These are phyloP conservation scores for Vollenhovia emeryi DNA, from an alignment of 1,140 invertebrate genomes.

Conservation along the genomic window DNA sequence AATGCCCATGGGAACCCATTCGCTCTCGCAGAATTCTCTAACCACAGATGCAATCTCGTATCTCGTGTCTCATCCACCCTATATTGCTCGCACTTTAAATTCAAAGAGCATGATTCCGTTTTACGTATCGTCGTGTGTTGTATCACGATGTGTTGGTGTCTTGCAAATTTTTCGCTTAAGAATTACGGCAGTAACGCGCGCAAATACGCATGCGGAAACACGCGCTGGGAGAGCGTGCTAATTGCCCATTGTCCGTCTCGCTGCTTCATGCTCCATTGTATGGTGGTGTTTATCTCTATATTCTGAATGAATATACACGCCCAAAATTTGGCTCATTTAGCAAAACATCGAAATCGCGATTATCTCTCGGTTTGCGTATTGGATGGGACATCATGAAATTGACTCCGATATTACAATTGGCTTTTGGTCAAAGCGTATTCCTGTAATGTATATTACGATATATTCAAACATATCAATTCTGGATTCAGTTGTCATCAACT, in stretches of 20 bases:
- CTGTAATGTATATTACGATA: neutral
- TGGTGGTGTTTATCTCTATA: conserved; percentile 37
- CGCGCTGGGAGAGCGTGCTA: neutral
- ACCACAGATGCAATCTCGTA: conserved; percentile 57
- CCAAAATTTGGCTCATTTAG: conserved; percentile 50
- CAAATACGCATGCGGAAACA: neutral
- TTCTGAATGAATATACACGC: conserved; percentile 33
- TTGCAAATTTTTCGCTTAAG: conserved; percentile 30
- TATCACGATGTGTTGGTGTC: neutral
- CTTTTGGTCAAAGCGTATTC: conserved; percentile 6
- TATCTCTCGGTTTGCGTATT: conserved; percentile 24
- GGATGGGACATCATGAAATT: conserved; percentile 25
- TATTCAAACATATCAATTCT: neutral
- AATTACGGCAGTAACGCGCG: neutral
- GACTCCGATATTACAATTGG: conserved; percentile 38
- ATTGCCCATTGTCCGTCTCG: conserved; percentile 49
- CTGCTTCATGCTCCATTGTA: conserved; percentile 37
- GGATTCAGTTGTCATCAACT: conserved; percentile 13
- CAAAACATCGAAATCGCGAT: conserved; percentile 37
- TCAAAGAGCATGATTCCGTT: conserved; percentile 23
- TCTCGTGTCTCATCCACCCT: conserved; percentile 35
- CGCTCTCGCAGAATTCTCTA: conserved; percentile 49
- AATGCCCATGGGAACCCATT: conserved; percentile 46
- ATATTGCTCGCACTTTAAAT: conserved; percentile 47
- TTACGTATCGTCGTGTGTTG: conserved; percentile 36